These are phyloP conservation scores for Torymus aiolomorphi DNA, from an alignment of 2,888 invertebrate species.

Conservation along the genomic window DNA sequence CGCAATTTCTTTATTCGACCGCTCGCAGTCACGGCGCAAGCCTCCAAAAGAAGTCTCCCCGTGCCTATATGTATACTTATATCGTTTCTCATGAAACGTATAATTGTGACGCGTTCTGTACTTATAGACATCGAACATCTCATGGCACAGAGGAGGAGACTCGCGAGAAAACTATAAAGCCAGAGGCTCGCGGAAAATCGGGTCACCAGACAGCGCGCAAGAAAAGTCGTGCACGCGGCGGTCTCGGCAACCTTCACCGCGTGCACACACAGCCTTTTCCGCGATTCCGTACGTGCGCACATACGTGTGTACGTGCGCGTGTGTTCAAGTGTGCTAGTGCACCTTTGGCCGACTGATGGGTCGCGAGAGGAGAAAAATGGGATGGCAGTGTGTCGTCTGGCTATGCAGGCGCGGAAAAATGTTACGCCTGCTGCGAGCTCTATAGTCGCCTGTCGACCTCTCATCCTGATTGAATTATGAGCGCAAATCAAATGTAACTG, in stretches of 20 bases:
- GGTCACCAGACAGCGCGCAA: slow-evolving; percentile 70
- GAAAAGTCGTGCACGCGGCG: slow-evolving; percentile 58
- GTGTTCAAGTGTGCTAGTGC: not conserved
- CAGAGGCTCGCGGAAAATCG: slow-evolving; percentile 61
- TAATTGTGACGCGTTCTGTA: not conserved
- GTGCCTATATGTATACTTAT: not conserved
- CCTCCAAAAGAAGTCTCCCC: not conserved
- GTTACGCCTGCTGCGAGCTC: not conserved
- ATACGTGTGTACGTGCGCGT: not conserved
- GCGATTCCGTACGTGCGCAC: not conserved
- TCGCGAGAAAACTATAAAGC: not conserved
- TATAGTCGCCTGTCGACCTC: not conserved
- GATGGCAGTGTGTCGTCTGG: not conserved
- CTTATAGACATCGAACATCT: no score
- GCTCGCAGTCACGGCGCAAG: not conserved
- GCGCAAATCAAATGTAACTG: not conserved
- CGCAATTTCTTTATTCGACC: no score
- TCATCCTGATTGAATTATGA: slow-evolving; percentile 14
- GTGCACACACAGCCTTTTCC: slow-evolving; percentile 14
- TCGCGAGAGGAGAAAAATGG: not conserved
- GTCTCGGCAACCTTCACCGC: slow-evolving; percentile 33
- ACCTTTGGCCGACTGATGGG: not conserved
- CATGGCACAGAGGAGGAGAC: not conserved
- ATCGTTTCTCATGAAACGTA: slow-evolving; percentile 32
- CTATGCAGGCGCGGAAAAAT: slow-evolving; percentile 19